A percentile compares a stretch with the other conserved stretches of the same genome.
Conservation (phyloP, 2,113 vertebrate genomes). For the Abramis brama region DNA sequence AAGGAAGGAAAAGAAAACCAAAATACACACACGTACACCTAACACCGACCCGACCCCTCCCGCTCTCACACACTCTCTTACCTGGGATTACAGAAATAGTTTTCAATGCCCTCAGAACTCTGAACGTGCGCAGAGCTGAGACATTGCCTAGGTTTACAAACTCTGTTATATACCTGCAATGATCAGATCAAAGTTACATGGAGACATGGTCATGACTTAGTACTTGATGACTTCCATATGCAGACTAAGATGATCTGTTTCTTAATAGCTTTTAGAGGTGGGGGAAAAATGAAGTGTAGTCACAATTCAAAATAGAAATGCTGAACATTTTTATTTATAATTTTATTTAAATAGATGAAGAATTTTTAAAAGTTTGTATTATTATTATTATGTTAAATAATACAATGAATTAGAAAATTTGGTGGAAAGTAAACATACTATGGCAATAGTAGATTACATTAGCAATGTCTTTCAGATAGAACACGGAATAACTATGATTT, state of each 20-base stretch:
- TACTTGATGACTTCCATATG: constrained; percentile 51
- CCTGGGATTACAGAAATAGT: constrained; percentile 95
- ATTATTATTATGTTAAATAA: neutral
- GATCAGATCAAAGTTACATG: constrained; percentile 98
- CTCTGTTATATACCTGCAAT: constrained; percentile 96
- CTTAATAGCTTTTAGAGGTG: constrained; percentile 31
- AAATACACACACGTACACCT: constrained; percentile 62
- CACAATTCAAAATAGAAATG: neutral
- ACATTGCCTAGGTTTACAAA: constrained; percentile 97
- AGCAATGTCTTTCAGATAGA: neutral
- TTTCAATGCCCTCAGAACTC: constrained; percentile 93
- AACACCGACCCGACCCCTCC: constrained; percentile 76
- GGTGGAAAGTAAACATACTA: neutral
- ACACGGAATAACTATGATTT: neutral
- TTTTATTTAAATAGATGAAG: too few relatives aligned
- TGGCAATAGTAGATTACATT: neutral
- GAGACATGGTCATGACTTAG: constrained; percentile 47
- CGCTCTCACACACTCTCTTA: constrained; percentile 75
- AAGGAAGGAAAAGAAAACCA: constrained; percentile 70
- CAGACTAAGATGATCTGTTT: constrained; percentile 39
- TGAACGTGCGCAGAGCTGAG: constrained; percentile 93
- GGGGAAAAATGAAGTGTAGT: neutral
- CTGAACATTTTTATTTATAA: too few relatives aligned
- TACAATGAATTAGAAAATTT: neutral
- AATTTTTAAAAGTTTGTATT: neutral